Base-by-base conservation (phyloP, 2,888 invertebrate genomes). In the Amiota minor region DNA sequence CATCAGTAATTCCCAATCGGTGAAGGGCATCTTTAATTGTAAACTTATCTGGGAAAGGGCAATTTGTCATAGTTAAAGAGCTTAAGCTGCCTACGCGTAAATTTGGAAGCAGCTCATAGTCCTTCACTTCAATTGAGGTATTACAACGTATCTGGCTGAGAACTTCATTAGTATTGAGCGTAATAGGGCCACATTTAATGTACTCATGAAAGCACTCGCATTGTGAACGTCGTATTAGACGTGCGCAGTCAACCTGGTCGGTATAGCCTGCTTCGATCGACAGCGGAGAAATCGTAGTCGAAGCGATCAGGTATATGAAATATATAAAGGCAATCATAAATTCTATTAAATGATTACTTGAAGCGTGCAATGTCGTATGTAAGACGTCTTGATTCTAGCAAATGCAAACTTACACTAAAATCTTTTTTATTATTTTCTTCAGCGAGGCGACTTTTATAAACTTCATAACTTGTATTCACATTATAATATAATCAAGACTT, bases 161-260 rank as follows among this genome's bases (percentile, higher is more conserved):
- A 11, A 77, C 75, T 0, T 72, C 56, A n/a, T 76, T 71, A 65
- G 82, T 83, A 73, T 78, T 77, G 0, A 84, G 53, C 0, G 79
- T 79, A 0, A 84, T 75, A 69, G 77, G 76, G 1, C 84, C 83
- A 46, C 83, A 83, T 67, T 83, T 84, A 75, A 83, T 83, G 70
- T 80, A 76, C 49, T 80, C 78, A 55, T 81, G 80, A 72, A 78
- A 79, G 53, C 83, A 83, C 50, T 83, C 84, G 75, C 83, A 83
- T 2, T 81, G 74, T 12, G 75, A 74, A 0, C 80, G 83, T 59
- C 78, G 79, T 8, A 23, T 50, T 47, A 68, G 67, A 1, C 50
- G 50, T 14, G 50, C 23, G 47, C 67, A 68, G 12, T 53, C 67
- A 11, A 14, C 62, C 23, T 62, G n/a, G 23, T 78, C 18, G 65